phyloP scores from a whole-genome alignment of 2,113 vertebrate genomes.

The Phyllopteryx taeniolatus region DNA sequence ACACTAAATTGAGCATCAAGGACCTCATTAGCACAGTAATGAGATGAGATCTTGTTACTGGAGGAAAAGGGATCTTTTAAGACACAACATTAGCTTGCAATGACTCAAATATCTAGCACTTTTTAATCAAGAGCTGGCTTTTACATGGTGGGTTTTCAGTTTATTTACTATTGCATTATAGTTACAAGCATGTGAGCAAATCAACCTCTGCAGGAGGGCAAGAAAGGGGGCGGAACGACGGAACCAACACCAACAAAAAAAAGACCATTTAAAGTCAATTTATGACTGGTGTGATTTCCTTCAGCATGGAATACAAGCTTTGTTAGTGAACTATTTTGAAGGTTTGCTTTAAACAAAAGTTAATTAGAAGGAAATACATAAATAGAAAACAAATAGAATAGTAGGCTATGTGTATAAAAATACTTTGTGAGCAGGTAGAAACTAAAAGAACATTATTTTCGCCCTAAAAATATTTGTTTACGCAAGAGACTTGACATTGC shows the following conservation, averaged over 20 bases:
- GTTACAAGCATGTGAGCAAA: conserved; percentile 25
- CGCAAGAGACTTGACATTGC: conserved; percentile 8
- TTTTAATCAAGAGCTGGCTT: conserved; percentile 15
- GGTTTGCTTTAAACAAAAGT: too few relatives aligned
- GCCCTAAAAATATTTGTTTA: conserved; percentile 6
- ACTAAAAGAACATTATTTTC: too few relatives aligned
- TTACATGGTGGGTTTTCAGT: conserved; percentile 7
- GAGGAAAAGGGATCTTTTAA: background rate
- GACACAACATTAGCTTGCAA: background rate
- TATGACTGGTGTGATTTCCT: too few relatives aligned
- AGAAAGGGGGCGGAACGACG: background rate
- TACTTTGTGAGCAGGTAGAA: too few relatives aligned
- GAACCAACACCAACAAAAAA: background rate
- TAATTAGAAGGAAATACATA: too few relatives aligned
- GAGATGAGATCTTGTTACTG: background rate
- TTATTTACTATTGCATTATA: conserved; percentile 10
- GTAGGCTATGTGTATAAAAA: too few relatives aligned
- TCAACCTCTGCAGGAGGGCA: conserved; percentile 17
- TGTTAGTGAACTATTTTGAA: too few relatives aligned
- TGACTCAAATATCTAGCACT: background rate
- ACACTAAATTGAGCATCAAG: background rate
- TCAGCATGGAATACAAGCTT: too few relatives aligned
- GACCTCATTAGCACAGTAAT: background rate
- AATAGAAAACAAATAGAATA: too few relatives aligned
- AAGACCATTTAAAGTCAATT: background rate